Base-by-base conservation (phyloP, 2,797 vertebrate species). In the Cyclura pinguis region DNA sequence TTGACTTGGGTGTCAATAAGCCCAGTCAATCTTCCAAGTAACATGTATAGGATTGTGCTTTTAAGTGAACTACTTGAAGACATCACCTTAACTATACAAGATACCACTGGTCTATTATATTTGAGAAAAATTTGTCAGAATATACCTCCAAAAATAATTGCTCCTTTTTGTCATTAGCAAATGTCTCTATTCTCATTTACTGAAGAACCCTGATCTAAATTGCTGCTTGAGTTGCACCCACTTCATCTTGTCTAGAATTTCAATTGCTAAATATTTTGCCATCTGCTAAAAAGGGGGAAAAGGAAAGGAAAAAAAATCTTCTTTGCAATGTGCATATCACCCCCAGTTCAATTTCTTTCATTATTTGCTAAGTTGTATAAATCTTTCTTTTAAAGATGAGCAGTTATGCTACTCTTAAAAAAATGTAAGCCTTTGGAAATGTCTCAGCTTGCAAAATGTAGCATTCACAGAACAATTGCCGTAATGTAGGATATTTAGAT, bases 191-290 rank as follows among this genome's bases (percentile, higher is more conserved):
- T 0, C 80, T 57, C 67, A 42, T 73, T 85, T 89, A 47, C 6
- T 38, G 38, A 57, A 82, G 69, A 84, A 27, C 29, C 88, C 12
- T 81, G 0, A 2, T 80, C 29, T 91, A 35, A 80, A n/a, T 1
- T 3, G 7, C 72, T 3, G 64, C 5, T 84, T 91, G 8, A 88
- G 64, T 86, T 77, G 77, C 9, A 47, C 55, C 76, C 1, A 62
- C 5, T 80, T 74, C 24, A 85, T 8, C 84, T 86, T 8, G 3
- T 1, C 62, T 84, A 67, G 27, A 86, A 87, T 42, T 88, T 84
- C 69, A 20, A 16, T 80, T 86, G 64, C 29, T 78, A 83, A 87
- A 87, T 87, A 87, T 91, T 4, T 81, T 92, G 74, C 80, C 6
- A 12, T 69, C 64, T 91, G 29, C 64, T 1, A 24, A 27, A 86